Evolutionary conservation across 2,888 invertebrate genomes (phyloP).

Genomic region (Synergus laeviventris): DNA sequence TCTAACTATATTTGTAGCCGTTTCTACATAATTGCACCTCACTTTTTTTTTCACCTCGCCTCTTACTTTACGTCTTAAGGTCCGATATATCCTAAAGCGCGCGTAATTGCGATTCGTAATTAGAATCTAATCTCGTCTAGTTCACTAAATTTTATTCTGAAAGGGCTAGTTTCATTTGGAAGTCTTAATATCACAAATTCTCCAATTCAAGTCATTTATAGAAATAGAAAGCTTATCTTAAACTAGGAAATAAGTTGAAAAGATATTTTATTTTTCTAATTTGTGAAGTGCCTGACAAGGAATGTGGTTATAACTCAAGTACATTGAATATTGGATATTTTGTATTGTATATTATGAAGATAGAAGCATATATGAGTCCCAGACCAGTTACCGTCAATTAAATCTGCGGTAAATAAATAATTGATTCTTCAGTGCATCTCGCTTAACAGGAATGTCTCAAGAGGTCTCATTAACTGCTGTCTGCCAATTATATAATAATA

Average conservation of each 20-base stretch:
- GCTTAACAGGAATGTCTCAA: constrained; percentile 70
- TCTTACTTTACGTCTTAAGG: constrained; percentile 9
- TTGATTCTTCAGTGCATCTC: constrained; percentile 67
- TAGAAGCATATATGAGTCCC: constrained; percentile 42
- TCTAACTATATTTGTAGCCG: constrained; percentile 67
- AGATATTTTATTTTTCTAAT: neutral
- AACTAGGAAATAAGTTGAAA: neutral
- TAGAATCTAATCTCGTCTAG: neutral
- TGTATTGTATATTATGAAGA: neutral
- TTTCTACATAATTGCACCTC: constrained; percentile 62
- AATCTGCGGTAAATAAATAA: constrained; percentile 70
- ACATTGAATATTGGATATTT: neutral
- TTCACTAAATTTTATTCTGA: neutral
- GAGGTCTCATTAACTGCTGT: constrained; percentile 73
- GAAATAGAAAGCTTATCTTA: neutral
- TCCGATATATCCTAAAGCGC: constrained; percentile 33
- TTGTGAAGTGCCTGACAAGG: neutral
- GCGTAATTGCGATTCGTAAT: constrained; percentile 36
- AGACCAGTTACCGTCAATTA: constrained; percentile 66
- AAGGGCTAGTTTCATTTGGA: neutral
- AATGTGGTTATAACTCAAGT: neutral
- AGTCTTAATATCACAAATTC: neutral
- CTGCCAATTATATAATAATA: constrained; percentile 75
- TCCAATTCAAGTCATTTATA: neutral
- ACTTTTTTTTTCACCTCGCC: constrained; percentile 40